Base-by-base conservation (phyloP, 2,888 invertebrate genomes). In the Pegoplata infirma region DNA sequence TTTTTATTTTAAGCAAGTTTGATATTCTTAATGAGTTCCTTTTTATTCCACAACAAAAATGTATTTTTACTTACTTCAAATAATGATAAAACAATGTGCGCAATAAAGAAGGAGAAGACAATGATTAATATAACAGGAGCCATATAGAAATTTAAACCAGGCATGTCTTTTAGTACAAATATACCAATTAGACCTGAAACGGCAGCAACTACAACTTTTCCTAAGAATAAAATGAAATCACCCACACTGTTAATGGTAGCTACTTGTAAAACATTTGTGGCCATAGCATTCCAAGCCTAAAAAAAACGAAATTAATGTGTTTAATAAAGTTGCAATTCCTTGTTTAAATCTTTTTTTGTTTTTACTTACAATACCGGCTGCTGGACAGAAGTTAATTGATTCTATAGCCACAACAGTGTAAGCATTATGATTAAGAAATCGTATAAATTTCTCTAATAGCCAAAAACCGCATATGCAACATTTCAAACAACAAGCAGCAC, bases 361-460 rank as follows among this genome's bases (percentile, higher is more conserved):
- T 55, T 23, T 47, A 90, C 91, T 90, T 90, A 97, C 97, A 90
- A 94, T 95, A 86, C 92, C 94, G 61, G 97, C 97, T 46, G 97
- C 96, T 84, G 95, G 94, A 86, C 97, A 98, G 89, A 98, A 98
- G 87, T 95, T 94, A 75, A 94, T 94, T 64, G 97, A 95, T 89
- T 97, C 96, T 84, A 98, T 97, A 8, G 97, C 97, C 76, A 98
- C 95, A 56, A 98, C 95, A 0, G 97, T 97, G 86, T 98, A 98
- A 0, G 98, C 98, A 88, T 98, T 98, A 87, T 97, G 97, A 89
- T 97, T 97, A 85, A 98, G 91, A 86, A 95, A 98, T 36, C 96
- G 93, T 81, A 98, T 94, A 86, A 97, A 97, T 87, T 95, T 96
- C 88, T 98, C 98, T 82, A 98, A 91, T 85, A 96, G 94, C 89